Evolutionary conservation across 2,888 invertebrate species (phyloP).

Genomic region (Pachymerium ferrugineum): DNA sequence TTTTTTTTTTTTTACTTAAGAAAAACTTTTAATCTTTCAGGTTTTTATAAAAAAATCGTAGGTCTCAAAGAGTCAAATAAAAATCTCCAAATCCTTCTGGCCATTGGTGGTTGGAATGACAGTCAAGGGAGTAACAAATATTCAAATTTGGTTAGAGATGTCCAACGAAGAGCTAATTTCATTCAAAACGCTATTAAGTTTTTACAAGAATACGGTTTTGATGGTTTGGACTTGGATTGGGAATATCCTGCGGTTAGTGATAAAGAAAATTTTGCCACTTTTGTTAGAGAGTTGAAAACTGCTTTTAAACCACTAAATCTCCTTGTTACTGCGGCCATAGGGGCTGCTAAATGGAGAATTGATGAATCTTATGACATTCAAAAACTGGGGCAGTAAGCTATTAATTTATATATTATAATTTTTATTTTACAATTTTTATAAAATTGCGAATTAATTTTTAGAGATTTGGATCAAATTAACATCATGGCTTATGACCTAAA

Average conservation of each 20-base stretch:
- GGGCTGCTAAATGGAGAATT: background rate
- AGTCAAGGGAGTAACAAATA: slow-evolving; percentile 23
- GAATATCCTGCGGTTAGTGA: slow-evolving; percentile 43
- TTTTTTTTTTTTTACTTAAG: background rate
- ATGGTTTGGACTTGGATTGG: slow-evolving; percentile 48
- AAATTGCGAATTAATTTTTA: background rate
- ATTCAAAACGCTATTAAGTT: slow-evolving; percentile 36
- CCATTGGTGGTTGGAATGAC: slow-evolving; percentile 33
- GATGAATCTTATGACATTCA: slow-evolving; percentile 26
- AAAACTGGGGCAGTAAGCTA: background rate
- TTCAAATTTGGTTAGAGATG: slow-evolving; percentile 24
- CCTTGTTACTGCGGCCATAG: background rate
- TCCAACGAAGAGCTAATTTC: slow-evolving; percentile 34
- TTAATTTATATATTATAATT: background rate
- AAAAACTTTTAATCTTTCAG: background rate
- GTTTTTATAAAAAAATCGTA: slow-evolving; percentile 7
- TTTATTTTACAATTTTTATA: background rate
- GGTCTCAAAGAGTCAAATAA: slow-evolving; percentile 25
- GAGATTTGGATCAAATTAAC: background rate
- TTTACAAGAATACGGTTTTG: slow-evolving; percentile 41
- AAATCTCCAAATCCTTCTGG: slow-evolving; percentile 20
- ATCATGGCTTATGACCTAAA: background rate
- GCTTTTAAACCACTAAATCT: background rate
- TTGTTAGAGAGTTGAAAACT: slow-evolving; percentile 29
- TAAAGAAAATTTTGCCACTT: slow-evolving; percentile 34